A percentile compares a stretch with the other conserved stretches of the same genome.
Evolutionary conservation across 2,113 vertebrate genomes (phyloP).

Genomic region (Engraulis encrasicolus): DNA sequence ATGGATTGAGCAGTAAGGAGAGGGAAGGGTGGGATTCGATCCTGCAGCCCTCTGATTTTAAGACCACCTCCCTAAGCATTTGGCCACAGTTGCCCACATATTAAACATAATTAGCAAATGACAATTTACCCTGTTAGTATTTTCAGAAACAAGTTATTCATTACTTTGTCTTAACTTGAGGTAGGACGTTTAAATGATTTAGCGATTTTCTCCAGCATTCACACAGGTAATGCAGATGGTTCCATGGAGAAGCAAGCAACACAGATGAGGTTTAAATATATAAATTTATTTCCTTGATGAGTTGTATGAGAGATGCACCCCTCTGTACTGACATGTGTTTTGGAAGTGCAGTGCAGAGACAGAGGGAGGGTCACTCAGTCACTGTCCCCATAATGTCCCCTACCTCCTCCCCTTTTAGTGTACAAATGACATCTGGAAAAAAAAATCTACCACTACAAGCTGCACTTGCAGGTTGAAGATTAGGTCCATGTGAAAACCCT

Average conservation of each 20-base stretch:
- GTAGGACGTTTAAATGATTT: too few species aligned
- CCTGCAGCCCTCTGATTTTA: too few species aligned
- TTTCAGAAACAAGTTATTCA: too few species aligned
- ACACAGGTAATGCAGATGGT: neutral
- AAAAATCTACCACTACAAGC: neutral
- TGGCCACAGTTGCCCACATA: too few species aligned
- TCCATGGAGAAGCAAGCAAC: neutral
- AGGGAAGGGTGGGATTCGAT: too few species aligned
- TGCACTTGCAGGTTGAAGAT: neutral
- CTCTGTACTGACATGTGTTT: neutral
- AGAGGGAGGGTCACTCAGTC: neutral
- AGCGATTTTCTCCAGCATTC: too few species aligned
- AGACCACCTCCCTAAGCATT: too few species aligned
- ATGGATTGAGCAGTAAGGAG: too few species aligned
- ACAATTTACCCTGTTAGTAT: too few species aligned
- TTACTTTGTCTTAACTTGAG: too few species aligned
- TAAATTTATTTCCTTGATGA: neutral
- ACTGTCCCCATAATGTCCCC: neutral
- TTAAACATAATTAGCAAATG: too few species aligned
- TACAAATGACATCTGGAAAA: neutral
- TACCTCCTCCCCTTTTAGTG: neutral
- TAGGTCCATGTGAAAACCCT: neutral
- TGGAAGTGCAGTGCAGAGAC: neutral
- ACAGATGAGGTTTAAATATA: neutral
- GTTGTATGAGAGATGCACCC: neutral